These are phyloP conservation scores for Tragelaphus strepsiceros DNA, from an alignment of 2,113 vertebrate genomes.

Conservation along the genomic window DNA sequence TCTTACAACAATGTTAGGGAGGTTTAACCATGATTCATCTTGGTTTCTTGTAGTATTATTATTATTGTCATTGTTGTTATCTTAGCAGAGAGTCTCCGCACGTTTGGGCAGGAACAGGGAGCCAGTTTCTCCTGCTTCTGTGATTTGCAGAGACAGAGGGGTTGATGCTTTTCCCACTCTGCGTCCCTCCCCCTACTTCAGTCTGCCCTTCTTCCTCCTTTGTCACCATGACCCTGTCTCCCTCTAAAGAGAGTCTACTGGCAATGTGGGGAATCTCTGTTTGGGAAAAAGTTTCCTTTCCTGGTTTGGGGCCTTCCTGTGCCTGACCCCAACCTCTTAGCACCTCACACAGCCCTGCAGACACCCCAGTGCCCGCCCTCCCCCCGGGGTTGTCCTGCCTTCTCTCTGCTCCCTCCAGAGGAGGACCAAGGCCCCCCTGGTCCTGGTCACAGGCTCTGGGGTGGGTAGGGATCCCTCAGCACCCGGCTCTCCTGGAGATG, in stretches of 20 bases:
- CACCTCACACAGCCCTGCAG: neutral
- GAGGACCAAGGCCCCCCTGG: rapidly evolving
- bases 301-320: neutral
- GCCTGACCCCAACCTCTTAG: neutral
- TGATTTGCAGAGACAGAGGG: neutral
- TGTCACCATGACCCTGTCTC: rapidly evolving
- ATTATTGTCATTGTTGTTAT: neutral
- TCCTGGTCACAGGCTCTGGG: rapidly evolving
- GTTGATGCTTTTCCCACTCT: neutral
- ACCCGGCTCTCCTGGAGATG: neutral
- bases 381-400: rapidly evolving
- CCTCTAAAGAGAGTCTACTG: neutral
- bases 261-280: neutral
- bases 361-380: neutral
- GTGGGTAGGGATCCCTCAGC: rapidly evolving
- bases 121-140: neutral
- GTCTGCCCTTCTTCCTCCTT: neutral
- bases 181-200: rapidly evolving
- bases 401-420: neutral
- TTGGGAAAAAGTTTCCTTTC: neutral
- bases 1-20: neutral
- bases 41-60: neutral
- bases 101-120: neutral
- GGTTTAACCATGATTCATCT: neutral
- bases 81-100: neutral